Conservation (phyloP, 1,140 invertebrate species). For the Apis florea region DNA sequence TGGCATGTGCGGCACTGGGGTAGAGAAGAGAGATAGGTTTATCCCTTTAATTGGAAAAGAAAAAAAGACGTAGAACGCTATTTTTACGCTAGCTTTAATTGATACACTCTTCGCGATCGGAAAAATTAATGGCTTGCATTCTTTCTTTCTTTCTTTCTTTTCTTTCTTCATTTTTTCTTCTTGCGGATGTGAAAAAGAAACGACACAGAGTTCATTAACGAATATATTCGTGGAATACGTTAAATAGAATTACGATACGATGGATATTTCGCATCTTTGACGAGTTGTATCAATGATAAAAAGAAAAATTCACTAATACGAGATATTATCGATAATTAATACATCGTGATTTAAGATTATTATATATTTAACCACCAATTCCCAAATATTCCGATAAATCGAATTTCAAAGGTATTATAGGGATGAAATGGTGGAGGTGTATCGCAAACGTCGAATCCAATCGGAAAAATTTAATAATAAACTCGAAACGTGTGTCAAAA, state of each 20-base stretch:
- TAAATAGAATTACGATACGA: not conserved
- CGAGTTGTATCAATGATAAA: not conserved
- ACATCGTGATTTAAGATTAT: not conserved
- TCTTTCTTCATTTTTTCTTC: too few species aligned
- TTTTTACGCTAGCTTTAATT: not conserved
- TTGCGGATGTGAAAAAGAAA: too few species aligned
- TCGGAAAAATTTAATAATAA: slow-evolving; percentile 15
- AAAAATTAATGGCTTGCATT: not conserved
- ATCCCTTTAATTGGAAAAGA: not conserved
- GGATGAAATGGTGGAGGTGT: too few species aligned
- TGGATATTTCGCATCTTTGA: not conserved
- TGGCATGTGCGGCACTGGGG: not conserved
- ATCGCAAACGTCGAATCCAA: too few species aligned
- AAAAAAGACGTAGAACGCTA: too few species aligned
- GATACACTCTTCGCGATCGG: not conserved
- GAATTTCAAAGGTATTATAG: not conserved
- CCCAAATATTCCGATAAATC: not conserved
- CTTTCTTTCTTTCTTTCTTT: too few species aligned
- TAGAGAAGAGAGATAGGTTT: not conserved
- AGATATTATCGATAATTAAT: not conserved
- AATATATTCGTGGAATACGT: not conserved
- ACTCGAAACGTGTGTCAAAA: too few species aligned
- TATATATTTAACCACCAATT: not conserved
- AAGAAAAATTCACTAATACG: too few species aligned
- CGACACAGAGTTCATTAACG: not conserved